Evolutionary conservation across 2,797 vertebrate genomes (phyloP).

Genomic region (Falco biarmicus): DNA sequence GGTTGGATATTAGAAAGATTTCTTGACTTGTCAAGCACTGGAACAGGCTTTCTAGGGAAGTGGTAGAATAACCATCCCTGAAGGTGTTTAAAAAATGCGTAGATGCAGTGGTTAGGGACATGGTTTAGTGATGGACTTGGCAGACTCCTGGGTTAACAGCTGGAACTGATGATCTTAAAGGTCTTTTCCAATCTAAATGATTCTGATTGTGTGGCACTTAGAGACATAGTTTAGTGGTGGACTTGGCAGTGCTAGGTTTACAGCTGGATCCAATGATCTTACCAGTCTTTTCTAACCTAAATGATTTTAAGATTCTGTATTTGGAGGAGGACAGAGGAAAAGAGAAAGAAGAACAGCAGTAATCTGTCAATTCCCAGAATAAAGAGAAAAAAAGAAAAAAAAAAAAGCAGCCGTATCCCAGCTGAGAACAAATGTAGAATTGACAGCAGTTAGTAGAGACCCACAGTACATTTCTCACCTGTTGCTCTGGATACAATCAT

Average conservation of each 20-base stretch:
- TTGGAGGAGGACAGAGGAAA: neutral
- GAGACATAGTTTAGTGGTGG: neutral
- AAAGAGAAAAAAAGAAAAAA: neutral
- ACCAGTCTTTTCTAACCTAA: neutral
- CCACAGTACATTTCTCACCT: neutral
- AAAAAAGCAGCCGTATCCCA: neutral
- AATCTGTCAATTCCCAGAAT: neutral
- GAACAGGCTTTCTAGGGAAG: neutral
- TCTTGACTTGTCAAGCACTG: neutral
- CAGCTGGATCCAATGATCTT: rapidly evolving
- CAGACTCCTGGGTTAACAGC: neutral
- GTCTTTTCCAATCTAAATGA: neutral
- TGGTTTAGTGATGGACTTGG: neutral
- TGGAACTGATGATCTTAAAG: neutral
- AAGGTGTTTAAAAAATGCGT: neutral
- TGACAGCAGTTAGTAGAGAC: neutral
- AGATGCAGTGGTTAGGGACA: too few relatives aligned
- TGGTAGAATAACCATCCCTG: neutral
- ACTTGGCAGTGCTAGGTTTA: neutral
- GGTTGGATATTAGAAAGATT: neutral
- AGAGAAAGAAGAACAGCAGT: neutral
- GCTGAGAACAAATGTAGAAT: neutral
- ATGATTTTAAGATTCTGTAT: neutral
- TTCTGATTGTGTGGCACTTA: neutral
- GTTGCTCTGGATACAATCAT: neutral